Conservation (phyloP, 1,140 invertebrate species). For the Scaptodrosophila lebanonensis region DNA sequence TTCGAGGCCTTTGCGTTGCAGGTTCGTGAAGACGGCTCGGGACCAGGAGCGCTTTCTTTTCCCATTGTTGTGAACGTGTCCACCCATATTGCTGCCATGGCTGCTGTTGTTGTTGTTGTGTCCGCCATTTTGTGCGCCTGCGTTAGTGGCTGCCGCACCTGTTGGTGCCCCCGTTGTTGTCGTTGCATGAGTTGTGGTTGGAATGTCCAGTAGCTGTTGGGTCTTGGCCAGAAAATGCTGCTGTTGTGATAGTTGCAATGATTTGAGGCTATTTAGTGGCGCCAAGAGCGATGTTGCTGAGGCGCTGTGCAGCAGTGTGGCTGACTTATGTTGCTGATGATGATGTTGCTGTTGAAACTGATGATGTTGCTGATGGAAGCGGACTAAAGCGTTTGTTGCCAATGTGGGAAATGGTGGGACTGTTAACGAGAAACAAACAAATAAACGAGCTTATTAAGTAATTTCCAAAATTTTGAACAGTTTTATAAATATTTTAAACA, state of each 20-base stretch:
- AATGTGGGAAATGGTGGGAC: constrained; percentile 49
- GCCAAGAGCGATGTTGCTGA: constrained; percentile 37
- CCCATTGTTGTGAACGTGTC: constrained; percentile 53
- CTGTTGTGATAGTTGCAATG: constrained; percentile 50
- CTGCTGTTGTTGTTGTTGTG: constrained; percentile 8
- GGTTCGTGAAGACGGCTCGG: constrained; percentile 95
- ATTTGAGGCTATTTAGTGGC: constrained; percentile 47
- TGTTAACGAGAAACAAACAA: background rate
- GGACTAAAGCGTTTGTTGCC: constrained; percentile 54
- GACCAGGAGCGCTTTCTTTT: constrained; percentile 95
- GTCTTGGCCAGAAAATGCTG: constrained; percentile 49
- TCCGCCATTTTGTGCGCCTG: constrained; percentile 28
- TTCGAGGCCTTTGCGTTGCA: constrained; percentile 95
- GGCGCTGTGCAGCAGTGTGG: constrained; percentile 22
- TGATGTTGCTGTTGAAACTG: constrained; percentile 29
- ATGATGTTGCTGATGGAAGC: constrained; percentile 65
- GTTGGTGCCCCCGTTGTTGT: constrained; percentile 1
- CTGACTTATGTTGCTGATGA: constrained; percentile 29
- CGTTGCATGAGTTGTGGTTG: constrained; percentile 8
- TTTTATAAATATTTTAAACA: too few relatives aligned
- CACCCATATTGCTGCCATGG: background rate
- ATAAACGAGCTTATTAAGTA: background rate
- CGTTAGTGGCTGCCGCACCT: constrained; percentile 1
- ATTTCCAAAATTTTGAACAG: background rate
- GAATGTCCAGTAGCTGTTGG: constrained; percentile 40